Base-by-base conservation (phyloP, 2,888 invertebrate species). In the Eupithecia centaureata region DNA sequence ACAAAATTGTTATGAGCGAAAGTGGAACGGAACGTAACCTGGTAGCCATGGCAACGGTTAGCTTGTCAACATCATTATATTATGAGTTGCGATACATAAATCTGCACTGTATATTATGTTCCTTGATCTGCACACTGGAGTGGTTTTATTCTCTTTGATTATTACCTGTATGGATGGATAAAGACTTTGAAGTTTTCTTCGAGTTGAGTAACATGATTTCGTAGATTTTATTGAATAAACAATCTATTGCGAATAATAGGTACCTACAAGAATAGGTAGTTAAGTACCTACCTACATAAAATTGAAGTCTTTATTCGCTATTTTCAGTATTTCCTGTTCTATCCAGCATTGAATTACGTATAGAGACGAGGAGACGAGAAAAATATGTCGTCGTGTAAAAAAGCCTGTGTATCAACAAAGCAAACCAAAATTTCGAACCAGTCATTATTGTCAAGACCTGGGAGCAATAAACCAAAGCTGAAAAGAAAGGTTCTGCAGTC, bases 401-500 rank as follows among this genome's bases (percentile, higher is more conserved):
- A 52, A 33, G 62, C 69, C 2, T 67, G 68, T 47, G 28, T 61
- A 5, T 65, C 73, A n/a, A 67, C 73, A 0, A 73, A 52, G 8
- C 27, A 27, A 52, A 15, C 7, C 7, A 52, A 65, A 33, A 74
- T 71, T 35, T 61, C 64, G 32, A 71, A 69, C 15, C 61, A 18
- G 18, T 68, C 68, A 4, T 76, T 68, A 35, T 65, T 15, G 60
- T 42, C 63, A 35, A 71, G 70, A 27, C 22, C 60, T 66, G 75
- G 61, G 65, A 61, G 72, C 0, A 73, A 51, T 22, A 64, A 71
- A 61, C 18, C 54, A 33, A 82, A 76, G 7, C 79, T 76, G 2
- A 82, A 86, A 3, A 88, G 83, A 73, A 88, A 77, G 73, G 77
- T 89, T 1, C 35, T 88, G 0, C 57, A 76, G 3, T 88, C 90